phyloP scores from a whole-genome alignment of 2,797 vertebrate genomes.

The Spondyliosoma cantharus region DNA sequence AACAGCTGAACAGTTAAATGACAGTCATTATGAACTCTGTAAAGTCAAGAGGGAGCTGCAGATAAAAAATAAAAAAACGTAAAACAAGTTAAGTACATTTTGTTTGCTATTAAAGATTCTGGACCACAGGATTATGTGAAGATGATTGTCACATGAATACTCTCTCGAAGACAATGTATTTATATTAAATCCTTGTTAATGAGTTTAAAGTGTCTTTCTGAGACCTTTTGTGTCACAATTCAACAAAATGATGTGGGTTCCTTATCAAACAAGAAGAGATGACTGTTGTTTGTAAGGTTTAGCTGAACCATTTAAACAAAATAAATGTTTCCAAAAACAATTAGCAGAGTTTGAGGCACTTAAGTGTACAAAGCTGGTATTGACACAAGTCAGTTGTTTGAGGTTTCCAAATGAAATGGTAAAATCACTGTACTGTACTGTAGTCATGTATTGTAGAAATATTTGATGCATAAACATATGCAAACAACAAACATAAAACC shows the following conservation, averaged over 20 bases:
- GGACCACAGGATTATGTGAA: neutral
- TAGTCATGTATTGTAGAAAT: too few relatives aligned
- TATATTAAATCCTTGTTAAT: neutral
- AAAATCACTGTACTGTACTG: neutral
- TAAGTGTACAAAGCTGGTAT: neutral
- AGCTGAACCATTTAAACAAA: constrained; percentile 32
- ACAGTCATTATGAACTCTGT: too few relatives aligned
- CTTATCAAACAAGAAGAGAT: constrained; percentile 12
- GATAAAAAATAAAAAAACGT: too few relatives aligned
- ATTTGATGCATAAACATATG: neutral
- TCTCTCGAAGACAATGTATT: neutral
- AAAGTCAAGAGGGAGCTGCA: too few relatives aligned
- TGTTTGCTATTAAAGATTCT: neutral
- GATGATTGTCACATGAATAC: neutral
- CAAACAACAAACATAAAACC: neutral
- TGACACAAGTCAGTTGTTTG: neutral
- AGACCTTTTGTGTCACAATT: constrained; percentile 1
- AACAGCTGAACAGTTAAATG: too few relatives aligned
- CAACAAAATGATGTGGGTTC: constrained; percentile 14
- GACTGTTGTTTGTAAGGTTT: constrained; percentile 25
- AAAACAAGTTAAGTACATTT: neutral
- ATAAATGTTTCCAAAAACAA: constrained; percentile 19
- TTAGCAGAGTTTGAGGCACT: constrained; percentile 3
- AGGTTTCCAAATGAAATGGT: neutral
- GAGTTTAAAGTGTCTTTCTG: constrained; percentile 19